Percentiles rank a stretch among this genome's conserved stretches.
These are phyloP conservation scores for Megaceryle maxima DNA, from an alignment of 2,113 vertebrate genomes.

Conservation along the genomic window DNA sequence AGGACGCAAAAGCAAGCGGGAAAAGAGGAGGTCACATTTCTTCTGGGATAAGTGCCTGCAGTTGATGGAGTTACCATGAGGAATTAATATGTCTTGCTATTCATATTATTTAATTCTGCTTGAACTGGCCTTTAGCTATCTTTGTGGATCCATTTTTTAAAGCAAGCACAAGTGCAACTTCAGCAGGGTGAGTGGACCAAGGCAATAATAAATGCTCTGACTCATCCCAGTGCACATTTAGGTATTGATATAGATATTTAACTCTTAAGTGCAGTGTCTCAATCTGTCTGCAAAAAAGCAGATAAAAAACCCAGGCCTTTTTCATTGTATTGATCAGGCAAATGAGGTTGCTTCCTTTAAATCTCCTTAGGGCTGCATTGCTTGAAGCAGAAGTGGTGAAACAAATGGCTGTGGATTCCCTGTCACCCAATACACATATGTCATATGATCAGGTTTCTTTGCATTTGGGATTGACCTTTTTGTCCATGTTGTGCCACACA, in stretches of 20 bases:
- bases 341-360: neutral
- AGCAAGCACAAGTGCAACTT: neutral
- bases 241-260: neutral
- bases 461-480: neutral
- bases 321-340: neutral
- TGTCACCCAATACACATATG: neutral
- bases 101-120: neutral
- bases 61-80: neutral
- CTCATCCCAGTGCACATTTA: neutral
- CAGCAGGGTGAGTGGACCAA: neutral
- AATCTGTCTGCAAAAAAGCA: neutral
- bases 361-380: neutral
- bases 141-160: neutral
- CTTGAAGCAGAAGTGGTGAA: neutral
- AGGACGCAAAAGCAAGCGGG: neutral
- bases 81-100: neutral
- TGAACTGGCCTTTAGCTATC: neutral
- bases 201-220: slow-evolving; percentile 16
- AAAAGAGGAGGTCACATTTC: neutral
- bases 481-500: rapidly evolving
- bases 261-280: neutral
- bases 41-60: neutral
- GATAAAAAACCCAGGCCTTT: neutral
- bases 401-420: neutral
- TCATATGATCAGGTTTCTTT: neutral